phyloP scores from a whole-genome alignment of 2,797 vertebrate genomes.

The Lepidocolaptes lacrymiger region DNA sequence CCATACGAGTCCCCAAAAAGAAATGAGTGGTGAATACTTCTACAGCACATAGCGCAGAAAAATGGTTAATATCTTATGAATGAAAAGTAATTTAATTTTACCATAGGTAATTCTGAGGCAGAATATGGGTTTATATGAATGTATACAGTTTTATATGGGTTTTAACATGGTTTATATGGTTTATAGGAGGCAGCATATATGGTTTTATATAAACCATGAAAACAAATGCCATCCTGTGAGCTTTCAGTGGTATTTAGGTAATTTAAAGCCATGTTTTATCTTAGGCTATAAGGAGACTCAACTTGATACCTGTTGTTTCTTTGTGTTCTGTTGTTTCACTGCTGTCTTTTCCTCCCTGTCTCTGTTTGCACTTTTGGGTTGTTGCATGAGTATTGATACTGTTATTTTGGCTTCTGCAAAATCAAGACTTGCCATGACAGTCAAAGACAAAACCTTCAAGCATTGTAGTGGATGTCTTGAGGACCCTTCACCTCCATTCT shows the following conservation, averaged over 20 bases:
- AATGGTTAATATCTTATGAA: background rate
- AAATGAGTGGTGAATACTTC: background rate
- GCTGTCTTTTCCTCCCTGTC: background rate
- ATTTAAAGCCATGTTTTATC: background rate
- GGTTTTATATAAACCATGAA: background rate
- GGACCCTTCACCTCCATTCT: background rate
- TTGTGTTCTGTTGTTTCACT: background rate
- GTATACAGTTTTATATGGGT: background rate
- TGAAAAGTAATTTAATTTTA: background rate
- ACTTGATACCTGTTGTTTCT: background rate
- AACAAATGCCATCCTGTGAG: background rate
- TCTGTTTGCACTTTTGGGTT: background rate
- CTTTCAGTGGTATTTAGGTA: background rate
- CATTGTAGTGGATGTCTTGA: background rate
- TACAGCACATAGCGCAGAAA: background rate
- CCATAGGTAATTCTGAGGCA: background rate
- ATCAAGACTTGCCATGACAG: background rate
- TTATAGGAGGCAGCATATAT: background rate
- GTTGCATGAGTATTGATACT: background rate
- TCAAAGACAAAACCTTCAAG: background rate
- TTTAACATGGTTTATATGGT: background rate
- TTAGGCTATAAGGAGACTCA: background rate
- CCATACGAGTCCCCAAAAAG: background rate
- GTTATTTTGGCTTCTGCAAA: background rate
- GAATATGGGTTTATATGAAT: background rate